phyloP scores from a whole-genome alignment of 2,113 vertebrate species.

The Turnix velox region DNA sequence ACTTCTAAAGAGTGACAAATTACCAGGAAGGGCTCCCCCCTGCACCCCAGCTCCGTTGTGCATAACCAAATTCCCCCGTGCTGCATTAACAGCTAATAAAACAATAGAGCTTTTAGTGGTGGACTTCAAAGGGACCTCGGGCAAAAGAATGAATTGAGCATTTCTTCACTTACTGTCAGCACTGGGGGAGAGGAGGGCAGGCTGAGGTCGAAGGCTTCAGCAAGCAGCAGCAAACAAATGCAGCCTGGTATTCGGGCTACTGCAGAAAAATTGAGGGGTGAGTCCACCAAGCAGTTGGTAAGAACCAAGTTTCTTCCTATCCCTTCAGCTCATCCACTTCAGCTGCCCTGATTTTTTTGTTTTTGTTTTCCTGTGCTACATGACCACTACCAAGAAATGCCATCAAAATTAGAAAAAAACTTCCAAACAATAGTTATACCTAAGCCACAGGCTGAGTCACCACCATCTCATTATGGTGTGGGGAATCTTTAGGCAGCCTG shows the following conservation, averaged over 20 bases:
- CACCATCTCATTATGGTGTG: background rate
- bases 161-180: slow-evolving; percentile 64
- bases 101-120: slow-evolving; percentile 67
- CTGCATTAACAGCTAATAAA: slow-evolving; percentile 66
- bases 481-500: background rate
- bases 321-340: background rate
- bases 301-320: background rate
- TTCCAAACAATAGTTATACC: background rate
- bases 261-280: slow-evolving; percentile 20
- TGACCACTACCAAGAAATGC: background rate
- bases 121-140: slow-evolving; percentile 52
- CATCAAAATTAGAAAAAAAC: background rate
- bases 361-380: background rate
- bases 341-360: background rate
- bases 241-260: slow-evolving; percentile 51
- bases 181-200: slow-evolving; percentile 45
- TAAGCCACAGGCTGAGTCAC: background rate
- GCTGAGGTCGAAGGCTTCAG: slow-evolving; percentile 42
- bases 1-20: slow-evolving; percentile 56
- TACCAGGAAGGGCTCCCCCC: slow-evolving; percentile 45
- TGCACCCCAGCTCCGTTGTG: slow-evolving; percentile 13
- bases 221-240: slow-evolving; percentile 34
- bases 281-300: background rate
- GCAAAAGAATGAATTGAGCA: slow-evolving; percentile 67
- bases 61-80: background rate